Conservation (phyloP, 2,113 vertebrate genomes). For the Cettia cetti region DNA sequence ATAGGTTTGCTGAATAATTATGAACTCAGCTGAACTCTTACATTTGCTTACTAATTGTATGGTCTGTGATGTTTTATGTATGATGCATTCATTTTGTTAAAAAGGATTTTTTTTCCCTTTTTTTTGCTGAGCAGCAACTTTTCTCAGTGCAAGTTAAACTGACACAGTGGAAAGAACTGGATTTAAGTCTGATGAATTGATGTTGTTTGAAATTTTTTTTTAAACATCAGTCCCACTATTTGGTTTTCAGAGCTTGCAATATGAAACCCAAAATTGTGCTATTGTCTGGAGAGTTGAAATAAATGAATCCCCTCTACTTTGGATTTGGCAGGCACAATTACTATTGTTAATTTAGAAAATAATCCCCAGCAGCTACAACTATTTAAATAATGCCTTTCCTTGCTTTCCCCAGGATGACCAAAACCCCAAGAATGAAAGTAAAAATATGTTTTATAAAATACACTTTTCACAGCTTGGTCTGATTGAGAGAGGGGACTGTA, state of each 20-base stretch:
- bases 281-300: conserved; percentile 47
- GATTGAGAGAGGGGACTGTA: neutral
- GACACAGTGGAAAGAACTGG: neutral
- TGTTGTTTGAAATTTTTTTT: neutral
- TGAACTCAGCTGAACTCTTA: conserved; percentile 55
- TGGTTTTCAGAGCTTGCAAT: conserved; percentile 42
- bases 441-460: neutral
- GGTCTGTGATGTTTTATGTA: conserved; percentile 22
- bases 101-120: neutral
- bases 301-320: conserved; percentile 32
- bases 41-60: conserved; percentile 60
- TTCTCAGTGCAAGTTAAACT: conserved; percentile 26
- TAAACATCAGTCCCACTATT: neutral
- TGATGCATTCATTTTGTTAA: conserved; percentile 44
- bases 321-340: conserved; percentile 49
- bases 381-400: conserved; percentile 43
- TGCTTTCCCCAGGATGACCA: conserved; percentile 12
- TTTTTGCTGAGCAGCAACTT: conserved; percentile 52
- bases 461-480: neutral
- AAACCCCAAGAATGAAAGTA: conserved; percentile 20
- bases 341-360: conserved; percentile 62
- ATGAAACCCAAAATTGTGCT: conserved; percentile 34
- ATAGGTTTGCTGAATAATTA: conserved; percentile 64
- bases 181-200: conserved; percentile 35
- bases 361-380: conserved; percentile 49